Evolutionary conservation across 2,797 vertebrate species (phyloP), one percentile per base, ranked within the genome.

Genomic region (Poeciliopsis gracilis): DNA sequence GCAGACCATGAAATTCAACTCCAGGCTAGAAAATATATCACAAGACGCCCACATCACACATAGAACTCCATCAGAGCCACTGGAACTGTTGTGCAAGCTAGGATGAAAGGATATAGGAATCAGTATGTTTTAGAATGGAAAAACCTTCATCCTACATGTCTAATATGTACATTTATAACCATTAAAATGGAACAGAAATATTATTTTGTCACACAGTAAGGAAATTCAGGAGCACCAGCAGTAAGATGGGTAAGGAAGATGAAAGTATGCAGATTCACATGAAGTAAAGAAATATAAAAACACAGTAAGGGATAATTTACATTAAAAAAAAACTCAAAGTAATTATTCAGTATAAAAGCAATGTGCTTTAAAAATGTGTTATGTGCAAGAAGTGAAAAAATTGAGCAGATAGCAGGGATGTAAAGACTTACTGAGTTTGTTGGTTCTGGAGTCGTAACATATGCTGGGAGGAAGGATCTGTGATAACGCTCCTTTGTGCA

Each of bases 1-100:
- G 84, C 23, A 89, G 92, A 94, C 88, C 90, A 89, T 92, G 86
- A 93, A 93, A 90, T 93, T 85, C 70, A 79, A 72, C 79, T 85
- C 76, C 77, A 89, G 91, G 87, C 90, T 55, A 82, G 76, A 85
- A 86, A 84, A 91, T 86, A 84, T 82, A 87, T 88, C 86, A 88
- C 61, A 87, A 30, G 1, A 76, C 47, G 77, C 49, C 75, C 36
- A 77, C 71, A 77, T 77, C 36, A 76, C 73, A 73, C 77, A 80
- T 41, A 66, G 59, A 81, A 79, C 77, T 46, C 73, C 30, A 69
- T 80, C 81, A 63, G 78, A 57, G 69, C 67, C 15, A 51, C 81
- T 78, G 61, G 88, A 83, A 78, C 25, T 28, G 73, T 28, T 81
- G 36, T 51, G 28, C 45, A n/a, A 11, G 51, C 70, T 80, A 53